Base-by-base conservation (phyloP, 2,113 vertebrate genomes). In the Tenebrosternarchus preto region DNA sequence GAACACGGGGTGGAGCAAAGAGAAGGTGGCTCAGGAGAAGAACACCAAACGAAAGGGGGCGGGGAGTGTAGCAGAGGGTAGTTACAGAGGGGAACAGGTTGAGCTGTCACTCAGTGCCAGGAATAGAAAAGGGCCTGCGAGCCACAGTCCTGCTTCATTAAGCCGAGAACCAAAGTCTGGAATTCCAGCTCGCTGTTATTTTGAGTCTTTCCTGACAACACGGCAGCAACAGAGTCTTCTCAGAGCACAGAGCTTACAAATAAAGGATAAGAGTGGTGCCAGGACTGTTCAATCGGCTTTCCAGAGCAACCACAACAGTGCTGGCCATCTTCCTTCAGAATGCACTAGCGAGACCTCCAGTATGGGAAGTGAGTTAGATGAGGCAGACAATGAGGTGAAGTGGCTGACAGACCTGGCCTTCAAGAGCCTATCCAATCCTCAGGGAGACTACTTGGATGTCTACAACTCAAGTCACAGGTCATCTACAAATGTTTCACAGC, bases 51-150 rank as follows among this genome's bases (percentile, higher is more conserved):
- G 86, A 85, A 87, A 88, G 84, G 88, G 85, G 92, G 91, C 86
- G 85, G 91, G 89, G 59, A 89, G 85, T 86, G 85, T 83, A 78
- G 77, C 73, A 76, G 87, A 89, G 55, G 81, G 80, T 90, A 90
- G 89, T 92, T 89, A 91, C 91, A 93, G 91, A 91, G 91, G 87
- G 91, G 88, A 90, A 94, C 94, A 94, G 95, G 94, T 93, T 94
- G 94, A 94, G 92, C 93, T 95, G 95, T 95, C 95, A 94, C 85
- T 92, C 90, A 92, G 84, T 74, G 88, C 93, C 92, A 93, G 93
- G 93, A 95, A 96, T 96, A 96, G 94, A 95, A 90, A 91, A 87
- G 92, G 88, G 77, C 89, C 86, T 77, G 90, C 33, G 46, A 90
- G 90, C 85, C 84, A 83, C 89, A 90, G 91, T 81, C 84, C 91